Base-by-base conservation (phyloP, 2,797 vertebrate genomes). In the Intellagama lesueurii region DNA sequence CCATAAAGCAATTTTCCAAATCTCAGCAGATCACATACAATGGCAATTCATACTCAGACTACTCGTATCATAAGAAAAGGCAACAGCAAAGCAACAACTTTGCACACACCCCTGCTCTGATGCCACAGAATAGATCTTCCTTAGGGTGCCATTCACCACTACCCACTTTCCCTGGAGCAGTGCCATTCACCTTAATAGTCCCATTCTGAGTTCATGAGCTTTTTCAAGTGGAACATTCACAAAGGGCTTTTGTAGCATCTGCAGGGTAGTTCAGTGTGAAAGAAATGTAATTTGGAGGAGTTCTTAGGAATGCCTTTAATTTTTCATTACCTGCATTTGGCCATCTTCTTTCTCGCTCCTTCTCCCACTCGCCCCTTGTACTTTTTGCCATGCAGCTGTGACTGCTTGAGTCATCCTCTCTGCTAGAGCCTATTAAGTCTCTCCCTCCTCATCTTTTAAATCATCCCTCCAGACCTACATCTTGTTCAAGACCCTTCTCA, bases 161-260 rank as follows among this genome's bases (percentile, higher is more conserved):
- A 69, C 22, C 22, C 9, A 17, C 44, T 35, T 80, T 70, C n/a
- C 44, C n/a, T 56, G 24, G 66, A 87, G n/a, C 47, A 19, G 30
- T 80, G 66, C 66, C 77, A 80, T 70, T 80, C 47, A 16, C 44
- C 35, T 87, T 80, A 70, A 70, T 70, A 80, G 77, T 26, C 77
- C 86, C 47, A 52, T 70, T 87, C 30, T 79, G 30, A 70, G 26
- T 7, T 80, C 5, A 49, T 87, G 17, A 79, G 30, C 30, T 78
- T 24, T 52, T 87, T 79, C 19, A 5, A 64, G 60, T 8, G 6
- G 69, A 88, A 82, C 17, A 64, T 35, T 64, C 49, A n/a, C 69
- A 32, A 47, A 88, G 69, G 69, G 4, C 52, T 88, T 87, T 73
- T 88, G 78, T 88, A 52, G 69, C 32, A 44, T 26, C 69, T 82